Base-by-base conservation (phyloP, 2,113 vertebrate species). In the Stegostoma tigrinum region DNA sequence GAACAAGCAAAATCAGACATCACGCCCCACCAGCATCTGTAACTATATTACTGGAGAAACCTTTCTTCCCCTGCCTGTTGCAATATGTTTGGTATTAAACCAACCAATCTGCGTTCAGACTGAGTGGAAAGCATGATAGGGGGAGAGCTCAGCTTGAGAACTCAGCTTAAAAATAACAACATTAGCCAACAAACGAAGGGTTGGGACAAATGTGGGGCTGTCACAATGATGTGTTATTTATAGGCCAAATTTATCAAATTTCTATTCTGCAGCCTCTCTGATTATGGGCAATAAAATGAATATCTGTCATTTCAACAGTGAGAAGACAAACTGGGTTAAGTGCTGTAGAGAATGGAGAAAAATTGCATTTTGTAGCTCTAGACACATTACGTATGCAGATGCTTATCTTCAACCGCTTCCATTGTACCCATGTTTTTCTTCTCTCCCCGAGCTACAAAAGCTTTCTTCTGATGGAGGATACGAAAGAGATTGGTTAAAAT, bases 401-500 rank as follows among this genome's bases (percentile, higher is more conserved):
- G 12, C 15, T 95, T 95, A 95, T 95, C 94, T 72, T 95, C 94
- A 24, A 27, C 68, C 30, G 27, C 10, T 68, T 95, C 94, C 94
- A 95, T 95, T 95, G 94, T 95, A 72, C 67, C 94, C 94, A 70
- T 75, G 72, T 95, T 94, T 91, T 52, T 93, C n/a, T 64, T 27
- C 42, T 19, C 64, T 15, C 68, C 68, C 45, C 94, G 17, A 52
- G 94, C 93, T 95, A 95, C 93, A 95, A 95, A 95, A 70, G 67
- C 94, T 95, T 70, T 95, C 68, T 95, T 45, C 67, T 70, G 93
- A 70, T 95, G 94, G 68, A 95, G 45, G 94, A 72, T 95, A 70
- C 45, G 45, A 48, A 95, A 72, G 67, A 95, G 67, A 95, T 95
- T 75, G 94, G 93, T 70, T 95, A 95, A 95, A 95, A 95, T 95